Evolutionary conservation across 2,888 invertebrate genomes (phyloP), one percentile per base, ranked within the genome.

Genomic region (Phrixothrix hirtus): DNA sequence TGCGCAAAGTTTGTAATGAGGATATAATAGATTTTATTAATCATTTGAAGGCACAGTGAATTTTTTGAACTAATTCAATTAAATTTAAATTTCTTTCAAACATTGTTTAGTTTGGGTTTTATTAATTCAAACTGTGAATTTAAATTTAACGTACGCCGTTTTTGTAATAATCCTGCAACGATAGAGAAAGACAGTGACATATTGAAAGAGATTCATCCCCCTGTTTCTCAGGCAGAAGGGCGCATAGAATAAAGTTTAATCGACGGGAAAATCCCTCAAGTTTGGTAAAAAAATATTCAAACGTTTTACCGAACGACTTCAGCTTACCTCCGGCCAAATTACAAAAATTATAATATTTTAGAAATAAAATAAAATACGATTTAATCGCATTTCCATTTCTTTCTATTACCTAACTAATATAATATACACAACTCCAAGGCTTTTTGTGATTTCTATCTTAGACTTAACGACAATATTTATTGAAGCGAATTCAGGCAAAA

Each of bases 221-320:
- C 30, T 26, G 11, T 34, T 13, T 39, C 44, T 27, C 45, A 39
- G 29, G 39, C 29, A 41, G 46, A 51, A 51, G 52, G 46, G 52
- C 34, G 52, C 51, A 36, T 34, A 41, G 37, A 46, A 46, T 39
- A 52, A 52, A 55, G 53, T 59, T 59, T 59, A 57, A 59, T 59
- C 59, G 59, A 46, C 52, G 42, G 57, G 55, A 57, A 59, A 59
- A 57, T 53, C 51, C 46, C 48, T 50, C 42, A 37, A 49, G 45
- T 51, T 35, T 7, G 21, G 12, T 36, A 46, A 50, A 54, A 53
- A 55, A 57, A 53, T 46, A 57, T 53, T 46, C 46, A 14, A 37
- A 42, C 49, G 41, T 41, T 31, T 17, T 25, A 12, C 35, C 17
- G 42, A 50, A 41, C 32, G 29, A 39, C 11, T 11, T 15, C 21